Evolutionary conservation across 2,888 invertebrate species (phyloP).

Genomic region (Nomada fucata): DNA sequence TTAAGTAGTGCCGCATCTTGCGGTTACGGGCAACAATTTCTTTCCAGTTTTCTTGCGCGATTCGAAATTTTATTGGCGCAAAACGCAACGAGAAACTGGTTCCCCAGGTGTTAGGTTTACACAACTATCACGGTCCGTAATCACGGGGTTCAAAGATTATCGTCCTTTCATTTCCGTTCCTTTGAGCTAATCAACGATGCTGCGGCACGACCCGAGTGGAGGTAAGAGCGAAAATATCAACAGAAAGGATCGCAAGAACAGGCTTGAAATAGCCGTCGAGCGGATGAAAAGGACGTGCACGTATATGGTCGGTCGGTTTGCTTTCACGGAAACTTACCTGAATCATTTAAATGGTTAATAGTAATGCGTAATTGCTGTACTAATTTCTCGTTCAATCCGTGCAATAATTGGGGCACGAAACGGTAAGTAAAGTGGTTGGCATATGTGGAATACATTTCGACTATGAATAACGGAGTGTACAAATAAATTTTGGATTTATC

Average conservation of each 20-base stretch:
- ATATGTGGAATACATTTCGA: too few species aligned
- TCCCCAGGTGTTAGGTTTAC: conserved; percentile 31
- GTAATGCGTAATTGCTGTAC: neutral
- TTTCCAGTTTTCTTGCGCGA: neutral
- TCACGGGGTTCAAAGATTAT: conserved; percentile 41
- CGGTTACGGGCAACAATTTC: neutral
- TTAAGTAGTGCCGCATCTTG: conserved; percentile 3
- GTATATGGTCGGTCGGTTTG: neutral
- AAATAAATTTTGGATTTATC: too few species aligned
- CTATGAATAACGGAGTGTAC: too few species aligned
- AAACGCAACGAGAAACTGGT: conserved; percentile 23
- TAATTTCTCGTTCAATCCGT: neutral
- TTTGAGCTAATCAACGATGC: conserved; percentile 25
- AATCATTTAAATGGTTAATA: neutral
- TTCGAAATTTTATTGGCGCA: conserved; percentile 16
- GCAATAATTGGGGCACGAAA: neutral
- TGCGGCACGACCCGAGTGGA: neutral
- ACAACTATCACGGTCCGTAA: conserved; percentile 24
- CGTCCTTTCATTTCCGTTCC: conserved; percentile 37
- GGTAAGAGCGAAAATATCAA: conserved; percentile 27
- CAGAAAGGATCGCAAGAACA: conserved; percentile 14
- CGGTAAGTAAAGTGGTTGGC: neutral
- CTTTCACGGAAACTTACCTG: neutral
- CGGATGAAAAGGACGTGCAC: conserved; percentile 1
- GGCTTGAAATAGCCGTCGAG: neutral